phyloP scores from a whole-genome alignment of 2,113 vertebrate species.

The Rhea americana region DNA sequence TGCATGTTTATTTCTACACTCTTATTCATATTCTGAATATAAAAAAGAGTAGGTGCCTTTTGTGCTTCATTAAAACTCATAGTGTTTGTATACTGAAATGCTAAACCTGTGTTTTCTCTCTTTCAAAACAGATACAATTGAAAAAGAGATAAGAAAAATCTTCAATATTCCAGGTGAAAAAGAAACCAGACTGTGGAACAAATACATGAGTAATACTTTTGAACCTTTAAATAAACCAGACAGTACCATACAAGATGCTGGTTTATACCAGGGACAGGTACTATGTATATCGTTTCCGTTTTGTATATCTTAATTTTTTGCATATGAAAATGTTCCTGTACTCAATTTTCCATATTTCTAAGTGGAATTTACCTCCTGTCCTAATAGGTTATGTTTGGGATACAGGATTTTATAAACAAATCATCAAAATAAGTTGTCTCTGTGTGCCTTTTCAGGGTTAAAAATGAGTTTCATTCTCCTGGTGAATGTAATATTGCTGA shows the following conservation, averaged over 20 bases:
- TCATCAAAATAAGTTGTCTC: neutral
- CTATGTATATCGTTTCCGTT: neutral
- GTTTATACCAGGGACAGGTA: constrained; percentile 99
- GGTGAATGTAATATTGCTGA: neutral
- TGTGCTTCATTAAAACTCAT: neutral
- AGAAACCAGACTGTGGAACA: constrained; percentile 98
- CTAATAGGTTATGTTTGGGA: neutral
- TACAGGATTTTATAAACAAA: neutral
- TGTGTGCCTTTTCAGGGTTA: neutral
- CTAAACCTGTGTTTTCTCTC: constrained; percentile 39
- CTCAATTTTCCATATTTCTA: neutral
- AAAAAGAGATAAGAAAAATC: constrained; percentile 97
- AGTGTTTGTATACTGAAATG: neutral
- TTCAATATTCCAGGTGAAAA: constrained; percentile 96
- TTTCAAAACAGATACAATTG: constrained; percentile 88
- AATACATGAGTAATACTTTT: constrained; percentile 99
- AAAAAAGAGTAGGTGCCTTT: neutral
- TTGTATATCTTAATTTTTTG: accelerated
- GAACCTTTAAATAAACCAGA: constrained; percentile 98
- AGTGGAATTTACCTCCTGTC: neutral
- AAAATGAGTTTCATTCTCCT: neutral
- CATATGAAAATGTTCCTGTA: neutral
- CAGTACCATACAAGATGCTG: constrained; percentile 97
- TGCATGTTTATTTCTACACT: neutral
- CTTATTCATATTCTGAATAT: neutral